These are phyloP conservation scores for Clarias fuscus DNA, from an alignment of 2,797 vertebrate species.

Conservation along the genomic window DNA sequence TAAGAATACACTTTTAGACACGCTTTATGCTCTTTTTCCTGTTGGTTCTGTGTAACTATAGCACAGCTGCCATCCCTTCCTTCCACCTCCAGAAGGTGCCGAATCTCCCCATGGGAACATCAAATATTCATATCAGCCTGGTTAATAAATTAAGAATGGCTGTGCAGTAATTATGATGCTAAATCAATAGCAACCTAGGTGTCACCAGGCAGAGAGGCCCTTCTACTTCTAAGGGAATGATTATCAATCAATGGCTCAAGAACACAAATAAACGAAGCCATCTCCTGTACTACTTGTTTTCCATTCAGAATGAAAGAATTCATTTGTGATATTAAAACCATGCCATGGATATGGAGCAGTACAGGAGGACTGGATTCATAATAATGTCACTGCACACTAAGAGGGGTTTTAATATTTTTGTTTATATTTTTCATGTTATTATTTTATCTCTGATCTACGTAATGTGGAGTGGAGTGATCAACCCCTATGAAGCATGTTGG, in stretches of 20 bases:
- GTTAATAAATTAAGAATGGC: conserved; percentile 53
- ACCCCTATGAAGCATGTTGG: neutral
- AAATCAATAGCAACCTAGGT: conserved; percentile 56
- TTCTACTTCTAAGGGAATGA: conserved; percentile 4
- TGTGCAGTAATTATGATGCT: conserved; percentile 54
- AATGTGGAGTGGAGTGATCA: neutral
- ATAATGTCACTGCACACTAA: neutral
- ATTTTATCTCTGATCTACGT: neutral
- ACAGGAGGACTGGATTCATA: neutral
- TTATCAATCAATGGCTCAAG: conserved; percentile 29
- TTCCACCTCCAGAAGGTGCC: conserved; percentile 37
- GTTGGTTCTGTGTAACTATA: conserved; percentile 7
- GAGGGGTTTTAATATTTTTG: neutral
- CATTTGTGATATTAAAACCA: neutral
- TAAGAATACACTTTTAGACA: neutral
- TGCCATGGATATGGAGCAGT: neutral
- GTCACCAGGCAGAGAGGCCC: conserved; percentile 47
- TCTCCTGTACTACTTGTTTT: conserved; percentile 14
- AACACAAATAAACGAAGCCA: conserved; percentile 34
- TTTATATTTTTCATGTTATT: neutral
- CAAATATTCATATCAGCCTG: conserved; percentile 55
- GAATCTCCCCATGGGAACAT: conserved; percentile 48
- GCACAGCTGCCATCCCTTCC: conserved; percentile 22
- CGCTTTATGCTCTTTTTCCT: neutral
- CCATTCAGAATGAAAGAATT: conserved; percentile 23